Conservation (phyloP, 1,140 invertebrate genomes). For the Rhagoletis pomonella region DNA sequence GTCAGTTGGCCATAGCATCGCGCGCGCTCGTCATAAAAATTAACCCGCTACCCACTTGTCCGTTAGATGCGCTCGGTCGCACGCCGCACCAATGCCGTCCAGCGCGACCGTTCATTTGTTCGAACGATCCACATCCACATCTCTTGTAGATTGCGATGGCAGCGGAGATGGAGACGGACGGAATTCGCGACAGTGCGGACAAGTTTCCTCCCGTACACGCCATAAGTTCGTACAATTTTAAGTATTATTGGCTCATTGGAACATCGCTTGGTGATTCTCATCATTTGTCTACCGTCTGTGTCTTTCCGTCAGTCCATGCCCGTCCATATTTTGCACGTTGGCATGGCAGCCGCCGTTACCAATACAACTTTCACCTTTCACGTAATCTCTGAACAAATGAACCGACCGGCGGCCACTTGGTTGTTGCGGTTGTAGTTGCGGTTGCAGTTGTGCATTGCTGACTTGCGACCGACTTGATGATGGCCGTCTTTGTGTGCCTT, state of each 20-base stretch:
- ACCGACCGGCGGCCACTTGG: slow-evolving; percentile 1
- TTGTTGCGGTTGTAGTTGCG: neutral
- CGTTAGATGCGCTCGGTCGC: slow-evolving; percentile 29
- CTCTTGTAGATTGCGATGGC: neutral
- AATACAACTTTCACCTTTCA: slow-evolving; percentile 52
- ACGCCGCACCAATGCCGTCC: neutral
- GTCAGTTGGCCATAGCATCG: slow-evolving; percentile 23
- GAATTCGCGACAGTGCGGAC: neutral
- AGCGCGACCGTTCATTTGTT: slow-evolving; percentile 20
- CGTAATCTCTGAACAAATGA: slow-evolving; percentile 41
- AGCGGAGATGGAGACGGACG: neutral
- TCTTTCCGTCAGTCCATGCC: neutral
- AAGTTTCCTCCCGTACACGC: neutral
- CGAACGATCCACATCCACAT: neutral
- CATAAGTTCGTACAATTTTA: neutral
- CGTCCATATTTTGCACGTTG: neutral
- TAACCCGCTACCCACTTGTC: slow-evolving; percentile 43
- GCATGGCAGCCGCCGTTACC: neutral
- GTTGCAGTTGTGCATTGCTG: slow-evolving; percentile 24
- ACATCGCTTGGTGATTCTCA: neutral
- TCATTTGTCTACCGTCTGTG: neutral
- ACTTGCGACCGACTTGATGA: neutral
- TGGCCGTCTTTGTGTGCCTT: neutral
- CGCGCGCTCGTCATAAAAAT: slow-evolving; percentile 2
- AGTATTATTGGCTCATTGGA: neutral